Percentiles rank a stretch among this genome's conserved stretches.
Evolutionary conservation across 1,140 invertebrate species (phyloP).

Genomic region (Ceratosolen fusciceps): DNA sequence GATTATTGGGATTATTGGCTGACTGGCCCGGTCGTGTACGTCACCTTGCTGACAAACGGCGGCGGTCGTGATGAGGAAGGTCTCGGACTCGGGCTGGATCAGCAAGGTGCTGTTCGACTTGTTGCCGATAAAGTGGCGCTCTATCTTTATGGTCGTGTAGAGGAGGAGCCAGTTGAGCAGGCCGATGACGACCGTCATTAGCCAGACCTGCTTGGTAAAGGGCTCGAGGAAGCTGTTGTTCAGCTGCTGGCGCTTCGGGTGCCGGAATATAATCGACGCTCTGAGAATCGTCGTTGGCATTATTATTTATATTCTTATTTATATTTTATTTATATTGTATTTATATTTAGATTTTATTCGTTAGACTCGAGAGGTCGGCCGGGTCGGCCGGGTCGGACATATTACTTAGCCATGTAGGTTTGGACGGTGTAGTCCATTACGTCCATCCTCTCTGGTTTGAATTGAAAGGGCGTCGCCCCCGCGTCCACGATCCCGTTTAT

Average conservation of each 20-base stretch:
- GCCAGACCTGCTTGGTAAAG: slow-evolving; percentile 57
- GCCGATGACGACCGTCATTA: slow-evolving; percentile 46
- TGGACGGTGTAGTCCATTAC: slow-evolving; percentile 75
- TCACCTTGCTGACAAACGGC: slow-evolving; percentile 74
- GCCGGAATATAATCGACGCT: slow-evolving; percentile 76
- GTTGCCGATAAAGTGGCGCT: slow-evolving; percentile 38
- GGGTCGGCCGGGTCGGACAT: neutral
- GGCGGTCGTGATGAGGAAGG: slow-evolving; percentile 64
- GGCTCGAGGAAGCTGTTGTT: slow-evolving; percentile 69
- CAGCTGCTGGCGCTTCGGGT: slow-evolving; percentile 75
- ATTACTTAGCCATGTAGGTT: slow-evolving; percentile 74
- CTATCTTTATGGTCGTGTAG: slow-evolving; percentile 48
- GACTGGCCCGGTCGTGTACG: no score
- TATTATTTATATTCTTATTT: neutral
- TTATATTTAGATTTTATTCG: no score
- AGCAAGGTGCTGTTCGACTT: slow-evolving; percentile 28
- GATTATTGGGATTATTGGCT: no score
- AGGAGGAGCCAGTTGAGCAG: slow-evolving; percentile 56
- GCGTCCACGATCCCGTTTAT: slow-evolving; percentile 75
- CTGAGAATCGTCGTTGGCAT: slow-evolving; percentile 55
- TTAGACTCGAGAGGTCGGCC: no score
- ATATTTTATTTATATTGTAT: no score
- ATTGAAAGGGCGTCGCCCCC: slow-evolving; percentile 75
- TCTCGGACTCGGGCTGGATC: slow-evolving; percentile 54
- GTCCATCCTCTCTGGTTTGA: slow-evolving; percentile 73